Evolutionary conservation across 2,888 invertebrate genomes (phyloP).

Genomic region (Chrysolina haemoptera): DNA sequence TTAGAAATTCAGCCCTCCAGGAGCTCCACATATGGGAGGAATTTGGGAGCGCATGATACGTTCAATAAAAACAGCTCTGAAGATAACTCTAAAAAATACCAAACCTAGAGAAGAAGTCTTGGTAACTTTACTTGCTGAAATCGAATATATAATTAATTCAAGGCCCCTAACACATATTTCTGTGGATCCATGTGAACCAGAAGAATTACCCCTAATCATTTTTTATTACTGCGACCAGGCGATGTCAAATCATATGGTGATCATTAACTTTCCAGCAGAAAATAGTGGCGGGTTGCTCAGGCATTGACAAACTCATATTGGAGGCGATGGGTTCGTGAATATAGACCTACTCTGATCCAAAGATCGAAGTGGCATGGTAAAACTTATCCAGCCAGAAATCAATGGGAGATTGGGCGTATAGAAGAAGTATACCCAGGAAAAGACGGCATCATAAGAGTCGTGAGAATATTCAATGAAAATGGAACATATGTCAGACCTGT

Average conservation of each 20-base stretch:
- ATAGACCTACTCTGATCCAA: not conserved
- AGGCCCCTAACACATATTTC: constrained; percentile 6
- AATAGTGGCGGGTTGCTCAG: not conserved
- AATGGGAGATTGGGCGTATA: no score
- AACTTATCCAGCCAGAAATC: not conserved
- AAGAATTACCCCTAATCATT: not conserved
- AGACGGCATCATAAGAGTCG: no score
- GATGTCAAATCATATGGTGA: not conserved
- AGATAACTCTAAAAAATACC: not conserved
- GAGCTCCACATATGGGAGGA: constrained; percentile 17
- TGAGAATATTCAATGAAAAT: no score
- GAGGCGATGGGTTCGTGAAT: not conserved
- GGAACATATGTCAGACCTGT: no score
- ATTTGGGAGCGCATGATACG: constrained; percentile 11
- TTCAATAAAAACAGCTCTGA: not conserved
- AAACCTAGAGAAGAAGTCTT: not conserved
- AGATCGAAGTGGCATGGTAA: not conserved
- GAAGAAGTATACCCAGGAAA: no score
- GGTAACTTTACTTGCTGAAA: not conserved
- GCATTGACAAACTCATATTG: not conserved
- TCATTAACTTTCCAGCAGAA: not conserved
- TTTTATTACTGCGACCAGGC: not conserved
- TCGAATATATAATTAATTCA: not conserved
- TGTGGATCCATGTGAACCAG: not conserved
- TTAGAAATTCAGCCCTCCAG: constrained; percentile 9